A percentile compares a stretch with the other conserved stretches of the same genome.
These are phyloP conservation scores for Eunapius fragilis DNA, from an alignment of 37 sponge, comb jelly and placozoan genomes.

Conservation along the genomic window DNA sequence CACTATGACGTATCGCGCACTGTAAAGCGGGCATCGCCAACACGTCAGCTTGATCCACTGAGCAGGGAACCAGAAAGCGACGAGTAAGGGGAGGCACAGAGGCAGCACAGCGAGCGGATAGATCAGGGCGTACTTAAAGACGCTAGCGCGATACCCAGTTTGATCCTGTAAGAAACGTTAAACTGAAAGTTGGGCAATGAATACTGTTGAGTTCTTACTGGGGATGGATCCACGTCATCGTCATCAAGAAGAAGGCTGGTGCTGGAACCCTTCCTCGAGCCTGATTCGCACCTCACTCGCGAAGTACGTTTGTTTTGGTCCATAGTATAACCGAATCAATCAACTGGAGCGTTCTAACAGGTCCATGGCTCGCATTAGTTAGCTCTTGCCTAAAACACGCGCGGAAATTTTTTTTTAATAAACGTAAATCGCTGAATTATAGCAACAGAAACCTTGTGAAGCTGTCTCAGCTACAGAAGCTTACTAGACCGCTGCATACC, in stretches of 20 bases:
- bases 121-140: constrained; percentile 13
- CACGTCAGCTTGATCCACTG: constrained; percentile 33
- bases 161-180: constrained; percentile 19
- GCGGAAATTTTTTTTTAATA: background rate
- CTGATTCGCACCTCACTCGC: background rate
- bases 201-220: constrained; percentile 7
- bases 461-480: no score
- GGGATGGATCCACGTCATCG: constrained; percentile 10
- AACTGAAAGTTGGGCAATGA: background rate
- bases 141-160: constrained; percentile 41
- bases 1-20: constrained; percentile 51
- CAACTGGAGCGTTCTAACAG: background rate
- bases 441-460: no score
- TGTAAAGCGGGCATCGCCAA: constrained; percentile 11
- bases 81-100: constrained; percentile 25
- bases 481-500: no score
- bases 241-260: background rate
- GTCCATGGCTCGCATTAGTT: background rate
- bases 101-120: constrained; percentile 52
- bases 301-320: background rate
- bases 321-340: background rate
- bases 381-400: background rate
- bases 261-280: background rate
- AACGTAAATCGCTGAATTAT: no score
- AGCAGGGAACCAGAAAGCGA: constrained; percentile 69